Conservation (phyloP, 1,140 invertebrate genomes). For the Drosophila ohnishii region DNA sequence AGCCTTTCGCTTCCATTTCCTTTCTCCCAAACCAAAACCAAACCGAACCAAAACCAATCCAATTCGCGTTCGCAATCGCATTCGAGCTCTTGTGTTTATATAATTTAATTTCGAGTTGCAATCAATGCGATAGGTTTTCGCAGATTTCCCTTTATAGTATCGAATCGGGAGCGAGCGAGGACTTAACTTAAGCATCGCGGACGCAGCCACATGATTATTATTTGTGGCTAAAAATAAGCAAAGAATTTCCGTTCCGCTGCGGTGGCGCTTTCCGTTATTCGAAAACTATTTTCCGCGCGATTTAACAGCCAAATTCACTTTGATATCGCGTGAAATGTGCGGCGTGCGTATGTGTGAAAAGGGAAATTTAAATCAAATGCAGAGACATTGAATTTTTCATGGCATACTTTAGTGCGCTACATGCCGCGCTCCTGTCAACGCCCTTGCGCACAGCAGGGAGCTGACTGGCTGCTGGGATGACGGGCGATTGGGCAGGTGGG, state of each 20-base stretch:
- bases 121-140: constrained; percentile 72
- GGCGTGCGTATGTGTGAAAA: constrained; percentile 54
- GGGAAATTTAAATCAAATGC: constrained; percentile 78
- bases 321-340: constrained; percentile 57
- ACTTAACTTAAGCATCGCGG: constrained; percentile 43
- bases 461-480: background rate
- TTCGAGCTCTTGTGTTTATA: constrained; percentile 68
- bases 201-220: constrained; percentile 52
- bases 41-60: constrained; percentile 12
- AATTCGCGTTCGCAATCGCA: constrained; percentile 40
- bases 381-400: constrained; percentile 73
- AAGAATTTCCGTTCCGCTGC: constrained; percentile 24
- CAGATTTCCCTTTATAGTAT: constrained; percentile 32
- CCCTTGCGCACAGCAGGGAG: constrained; percentile 20
- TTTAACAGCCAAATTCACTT: constrained; percentile 73
- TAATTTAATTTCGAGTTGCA: constrained; percentile 77
- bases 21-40: background rate
- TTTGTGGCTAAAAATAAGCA: constrained; percentile 65
- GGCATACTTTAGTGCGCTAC: constrained; percentile 61
- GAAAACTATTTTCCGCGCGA: constrained; percentile 75
- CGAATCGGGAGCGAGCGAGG: constrained; percentile 18
- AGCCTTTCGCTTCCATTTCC: constrained; percentile 32
- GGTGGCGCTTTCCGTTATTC: constrained; percentile 40
- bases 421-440: constrained; percentile 42
- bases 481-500: background rate